Percentiles rank a stretch among this genome's conserved stretches.
Conservation (phyloP, 2,113 vertebrate genomes). For the Notarius quadriscutis region DNA sequence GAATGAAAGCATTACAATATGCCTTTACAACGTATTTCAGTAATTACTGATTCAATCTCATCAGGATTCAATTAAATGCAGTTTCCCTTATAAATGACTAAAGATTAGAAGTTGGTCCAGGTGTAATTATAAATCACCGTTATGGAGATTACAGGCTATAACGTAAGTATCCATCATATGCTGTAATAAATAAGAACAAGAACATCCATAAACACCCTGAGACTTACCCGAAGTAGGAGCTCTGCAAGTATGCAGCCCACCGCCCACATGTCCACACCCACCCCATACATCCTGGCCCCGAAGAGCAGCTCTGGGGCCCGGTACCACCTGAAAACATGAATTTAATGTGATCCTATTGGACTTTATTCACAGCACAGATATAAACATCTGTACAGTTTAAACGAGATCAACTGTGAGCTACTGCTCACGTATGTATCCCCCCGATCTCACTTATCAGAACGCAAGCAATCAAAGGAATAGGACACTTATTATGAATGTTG, state of each 20-base stretch:
- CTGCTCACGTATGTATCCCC: too few species aligned
- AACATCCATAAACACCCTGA: not conserved
- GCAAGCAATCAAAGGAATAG: too few species aligned
- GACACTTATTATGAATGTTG: too few species aligned
- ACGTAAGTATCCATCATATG: not conserved
- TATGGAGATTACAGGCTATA: not conserved
- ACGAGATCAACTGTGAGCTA: too few species aligned
- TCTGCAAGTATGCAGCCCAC: slow-evolving; percentile 98
- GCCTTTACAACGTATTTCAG: not conserved
- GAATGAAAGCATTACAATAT: not conserved
- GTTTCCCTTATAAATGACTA: not conserved
- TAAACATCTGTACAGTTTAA: not conserved
- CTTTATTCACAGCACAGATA: not conserved
- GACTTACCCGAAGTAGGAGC: slow-evolving; percentile 87
- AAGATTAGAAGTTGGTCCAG: not conserved
- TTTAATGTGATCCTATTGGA: too few species aligned
- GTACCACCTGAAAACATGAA: slow-evolving; percentile 83
- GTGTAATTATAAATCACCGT: not conserved
- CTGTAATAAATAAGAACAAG: not conserved
- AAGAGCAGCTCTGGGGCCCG: slow-evolving; percentile 93
- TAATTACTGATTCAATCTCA: not conserved
- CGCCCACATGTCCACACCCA: slow-evolving; percentile 98
- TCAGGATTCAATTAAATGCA: not conserved
- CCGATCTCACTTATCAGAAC: too few species aligned
- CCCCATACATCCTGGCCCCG: slow-evolving; percentile 96